These are phyloP conservation scores for Tyrophagus putrescentiae DNA, from an alignment of 1,140 invertebrate species.

Conservation along the genomic window DNA sequence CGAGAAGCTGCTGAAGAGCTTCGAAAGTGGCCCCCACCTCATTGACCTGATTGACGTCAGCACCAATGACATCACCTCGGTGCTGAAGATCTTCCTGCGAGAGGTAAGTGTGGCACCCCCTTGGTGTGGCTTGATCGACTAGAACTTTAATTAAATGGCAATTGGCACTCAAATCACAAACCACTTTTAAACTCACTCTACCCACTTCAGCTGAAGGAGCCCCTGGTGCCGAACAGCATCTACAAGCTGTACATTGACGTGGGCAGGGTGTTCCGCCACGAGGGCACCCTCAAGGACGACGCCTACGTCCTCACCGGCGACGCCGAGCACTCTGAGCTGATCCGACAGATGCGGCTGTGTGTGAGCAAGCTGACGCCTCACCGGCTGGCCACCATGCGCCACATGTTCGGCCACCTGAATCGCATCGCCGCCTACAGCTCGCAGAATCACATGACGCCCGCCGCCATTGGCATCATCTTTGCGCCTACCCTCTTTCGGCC, in stretches of 20 bases:
- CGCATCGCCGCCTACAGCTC: constrained; percentile 14
- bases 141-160: no score
- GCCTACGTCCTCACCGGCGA: not conserved
- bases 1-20: constrained; percentile 19
- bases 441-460: constrained; percentile 20
- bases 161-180: no score
- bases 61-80: constrained; percentile 21
- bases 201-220: constrained; percentile 19
- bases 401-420: constrained; percentile 19
- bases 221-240: constrained; percentile 19
- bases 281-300: not conserved
- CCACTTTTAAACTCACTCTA: not conserved
- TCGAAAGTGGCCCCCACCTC: constrained; percentile 21
- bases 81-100: constrained; percentile 22
- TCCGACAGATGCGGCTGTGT: not conserved
- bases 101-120: constrained; percentile 16
- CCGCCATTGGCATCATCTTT: constrained; percentile 23
- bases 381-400: constrained; percentile 5
- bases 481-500: constrained; percentile 23
- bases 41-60: constrained; percentile 21
- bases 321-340: not conserved
- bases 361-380: constrained; percentile 15
- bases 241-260: constrained; percentile 20
- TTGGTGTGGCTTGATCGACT: no score
- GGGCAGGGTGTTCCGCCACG: constrained; percentile 11